phyloP scores from a whole-genome alignment of 2,797 vertebrate genomes.

The Manis pentadactyla region DNA sequence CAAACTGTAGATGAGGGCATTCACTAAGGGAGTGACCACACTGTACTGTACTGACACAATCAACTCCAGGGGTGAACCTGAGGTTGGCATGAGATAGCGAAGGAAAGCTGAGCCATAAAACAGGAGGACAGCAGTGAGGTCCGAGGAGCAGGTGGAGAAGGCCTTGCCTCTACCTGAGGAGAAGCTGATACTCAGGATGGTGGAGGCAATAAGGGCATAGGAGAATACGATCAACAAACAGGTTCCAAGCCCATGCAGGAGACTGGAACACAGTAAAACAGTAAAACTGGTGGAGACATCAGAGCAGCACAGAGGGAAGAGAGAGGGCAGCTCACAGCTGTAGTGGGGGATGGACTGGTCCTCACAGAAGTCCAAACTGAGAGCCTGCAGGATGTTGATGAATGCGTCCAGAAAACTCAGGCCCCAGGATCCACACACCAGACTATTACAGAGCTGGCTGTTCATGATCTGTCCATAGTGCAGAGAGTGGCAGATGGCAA shows the following conservation, averaged over 20 bases:
- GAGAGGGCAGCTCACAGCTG: neutral
- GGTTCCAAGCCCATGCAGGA: conserved; percentile 59
- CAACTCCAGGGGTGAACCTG: conserved; percentile 4
- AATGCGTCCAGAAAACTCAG: neutral
- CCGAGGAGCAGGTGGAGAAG: conserved; percentile 11
- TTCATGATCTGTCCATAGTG: too few species aligned
- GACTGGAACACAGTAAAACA: neutral
- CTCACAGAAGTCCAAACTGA: neutral
- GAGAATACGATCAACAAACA: conserved; percentile 62
- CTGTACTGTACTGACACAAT: neutral
- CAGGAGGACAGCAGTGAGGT: neutral
- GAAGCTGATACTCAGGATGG: neutral
- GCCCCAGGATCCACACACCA: too few species aligned
- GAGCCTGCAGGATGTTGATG: neutral
- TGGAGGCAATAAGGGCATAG: conserved; percentile 56
- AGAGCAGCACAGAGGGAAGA: neutral
- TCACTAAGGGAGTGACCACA: neutral
- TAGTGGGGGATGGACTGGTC: neutral
- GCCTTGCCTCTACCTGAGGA: neutral
- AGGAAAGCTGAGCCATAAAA: neutral
- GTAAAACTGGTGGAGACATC: neutral
- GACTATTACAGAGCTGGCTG: too few species aligned
- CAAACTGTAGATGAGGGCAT: conserved; percentile 50
- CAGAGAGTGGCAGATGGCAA: too few species aligned
- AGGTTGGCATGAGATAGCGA: too few species aligned